Conservation (phyloP, 2,888 invertebrate genomes). For the Lamproptera curius region DNA sequence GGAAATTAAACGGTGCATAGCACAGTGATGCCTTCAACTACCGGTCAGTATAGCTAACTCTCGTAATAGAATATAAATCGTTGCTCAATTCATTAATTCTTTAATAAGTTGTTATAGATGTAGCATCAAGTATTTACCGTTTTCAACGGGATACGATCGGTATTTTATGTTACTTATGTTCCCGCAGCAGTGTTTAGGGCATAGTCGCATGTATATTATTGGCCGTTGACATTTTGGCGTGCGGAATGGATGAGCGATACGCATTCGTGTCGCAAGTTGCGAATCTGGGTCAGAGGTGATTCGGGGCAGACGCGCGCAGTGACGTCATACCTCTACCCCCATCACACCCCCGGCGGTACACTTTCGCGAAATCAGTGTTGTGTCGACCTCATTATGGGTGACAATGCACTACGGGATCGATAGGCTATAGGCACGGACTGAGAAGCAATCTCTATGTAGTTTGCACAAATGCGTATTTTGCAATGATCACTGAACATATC, state of each 20-base stretch:
- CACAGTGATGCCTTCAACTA: conserved; percentile 49
- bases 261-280: conserved; percentile 49
- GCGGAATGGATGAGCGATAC: too few species aligned
- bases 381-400: conserved; percentile 3
- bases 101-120: too few species aligned
- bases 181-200: conserved; percentile 39
- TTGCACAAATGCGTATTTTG: too few species aligned
- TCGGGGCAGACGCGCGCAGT: conserved; percentile 61
- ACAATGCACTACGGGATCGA: too few species aligned
- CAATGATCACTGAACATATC: too few species aligned
- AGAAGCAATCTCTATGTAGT: too few species aligned
- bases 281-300: conserved; percentile 57
- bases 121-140: too few species aligned
- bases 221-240: conserved; percentile 62
- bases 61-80: not conserved
- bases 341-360: conserved; percentile 45
- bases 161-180: too few species aligned
- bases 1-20: conserved; percentile 34
- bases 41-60: conserved; percentile 44
- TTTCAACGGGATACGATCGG: too few species aligned
- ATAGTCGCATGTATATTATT: too few species aligned
- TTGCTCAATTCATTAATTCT: too few species aligned
- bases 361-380: conserved; percentile 41
- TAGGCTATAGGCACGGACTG: too few species aligned
- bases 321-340: conserved; percentile 54